Evolutionary conservation across 2,888 invertebrate genomes (phyloP).

Genomic region (Beris morrisii): DNA sequence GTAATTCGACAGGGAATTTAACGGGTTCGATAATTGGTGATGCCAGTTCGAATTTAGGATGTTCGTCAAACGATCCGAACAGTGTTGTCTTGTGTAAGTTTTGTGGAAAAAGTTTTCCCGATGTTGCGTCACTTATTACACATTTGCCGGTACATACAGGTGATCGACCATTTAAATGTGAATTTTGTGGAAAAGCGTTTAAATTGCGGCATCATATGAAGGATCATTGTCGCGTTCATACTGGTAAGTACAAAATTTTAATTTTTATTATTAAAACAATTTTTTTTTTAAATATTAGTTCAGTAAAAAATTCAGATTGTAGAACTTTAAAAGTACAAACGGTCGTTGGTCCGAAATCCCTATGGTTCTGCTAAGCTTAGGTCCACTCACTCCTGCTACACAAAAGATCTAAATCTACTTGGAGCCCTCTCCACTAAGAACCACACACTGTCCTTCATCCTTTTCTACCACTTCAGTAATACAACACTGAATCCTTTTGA

Average conservation of each 20-base stretch:
- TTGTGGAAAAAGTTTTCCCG: slow-evolving; percentile 90
- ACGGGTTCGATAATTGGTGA: slow-evolving; percentile 40
- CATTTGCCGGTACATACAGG: slow-evolving; percentile 89
- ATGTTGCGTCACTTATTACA: slow-evolving; percentile 83
- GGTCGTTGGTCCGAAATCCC: not conserved
- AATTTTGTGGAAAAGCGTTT: slow-evolving; percentile 92
- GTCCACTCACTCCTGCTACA: too few relatives aligned
- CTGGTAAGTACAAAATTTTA: slow-evolving; percentile 61
- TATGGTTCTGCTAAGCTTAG: too few relatives aligned
- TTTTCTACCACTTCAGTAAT: too few relatives aligned
- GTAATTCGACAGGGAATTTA: slow-evolving; percentile 36
- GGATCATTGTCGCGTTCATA: slow-evolving; percentile 91
- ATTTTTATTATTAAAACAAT: slow-evolving; percentile 5
- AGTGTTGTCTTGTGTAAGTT: slow-evolving; percentile 88
- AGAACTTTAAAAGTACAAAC: too few relatives aligned
- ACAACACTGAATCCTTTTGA: too few relatives aligned
- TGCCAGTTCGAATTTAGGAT: slow-evolving; percentile 40
- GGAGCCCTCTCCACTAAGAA: too few relatives aligned
- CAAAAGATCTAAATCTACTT: too few relatives aligned
- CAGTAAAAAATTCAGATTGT: not conserved
- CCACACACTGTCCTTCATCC: too few relatives aligned
- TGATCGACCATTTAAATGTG: slow-evolving; percentile 89
- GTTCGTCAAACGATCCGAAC: slow-evolving; percentile 62
- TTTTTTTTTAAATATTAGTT: slow-evolving; percentile 12
- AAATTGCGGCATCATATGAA: slow-evolving; percentile 92